Base-by-base conservation (phyloP, 2,888 invertebrate genomes). In the Caenorhabditis wallacei region DNA sequence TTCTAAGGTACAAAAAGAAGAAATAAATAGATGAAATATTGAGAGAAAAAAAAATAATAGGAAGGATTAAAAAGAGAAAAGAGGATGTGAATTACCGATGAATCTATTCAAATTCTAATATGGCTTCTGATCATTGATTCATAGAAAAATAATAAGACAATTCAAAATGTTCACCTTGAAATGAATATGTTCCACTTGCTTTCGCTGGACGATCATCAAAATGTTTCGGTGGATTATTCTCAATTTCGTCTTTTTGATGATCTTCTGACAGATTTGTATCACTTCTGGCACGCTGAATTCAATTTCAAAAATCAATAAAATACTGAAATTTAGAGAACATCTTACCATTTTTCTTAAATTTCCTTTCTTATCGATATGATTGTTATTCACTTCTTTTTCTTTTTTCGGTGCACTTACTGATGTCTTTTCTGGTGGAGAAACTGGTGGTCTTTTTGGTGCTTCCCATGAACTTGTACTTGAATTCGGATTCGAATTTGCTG, bases 381-480 rank as follows among this genome's bases (percentile, higher is more conserved):
- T 81, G 51, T 82, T 82, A 56, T 80, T 79, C 24, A 83, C 83
- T 24, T 83, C 79, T 51, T 80, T 79, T 30, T 70, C 68, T 35
- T 46, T 53, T 22, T 57, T 79, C n/a, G 40, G 43, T 18, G 30
- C 30, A 30, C 3, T 30, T 5, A 30, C 8, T 30, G 30, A 30
- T 30, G 8, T 5, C 30, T 46, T 53, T 22, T 57, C 71, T n/a
- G 40, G 53, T 18, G 82, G 70, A 2, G 76, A 63, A 11, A 68
- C 22, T 13, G 68, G n/a, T 22, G 46, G 80, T 48, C 80, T 26
- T 18, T 71, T 83, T 1, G 86, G 85, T 13, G 72, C 75, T 46
- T 85, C 85, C 85, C 85, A 85, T 13, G 87, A 86, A 30, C 79
- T 84, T 20, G 85, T 87, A 53, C 84, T 85, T 37, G 84, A 81